These are phyloP conservation scores for Rousettus madagascariensis DNA, from an alignment of 2,797 vertebrate species.

Conservation along the genomic window DNA sequence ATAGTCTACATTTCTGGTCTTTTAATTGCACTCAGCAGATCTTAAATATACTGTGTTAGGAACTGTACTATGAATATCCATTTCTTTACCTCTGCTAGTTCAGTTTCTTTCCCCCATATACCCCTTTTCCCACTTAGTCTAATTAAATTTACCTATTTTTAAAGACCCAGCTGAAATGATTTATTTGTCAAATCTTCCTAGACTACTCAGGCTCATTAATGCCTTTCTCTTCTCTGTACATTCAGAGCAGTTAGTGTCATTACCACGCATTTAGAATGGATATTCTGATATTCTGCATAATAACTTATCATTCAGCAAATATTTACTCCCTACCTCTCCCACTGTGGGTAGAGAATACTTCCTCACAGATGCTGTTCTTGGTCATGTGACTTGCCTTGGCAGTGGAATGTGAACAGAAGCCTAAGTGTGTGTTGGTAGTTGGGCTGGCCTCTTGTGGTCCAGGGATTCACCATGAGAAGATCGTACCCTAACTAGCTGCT, in stretches of 20 bases:
- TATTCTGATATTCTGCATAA: neutral
- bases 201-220: neutral
- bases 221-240: neutral
- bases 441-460: neutral
- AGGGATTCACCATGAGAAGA: neutral
- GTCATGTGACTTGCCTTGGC: neutral
- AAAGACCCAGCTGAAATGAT: neutral
- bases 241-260: neutral
- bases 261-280: neutral
- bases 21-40: neutral
- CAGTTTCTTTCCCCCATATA: neutral
- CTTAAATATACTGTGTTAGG: neutral
- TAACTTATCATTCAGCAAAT: neutral
- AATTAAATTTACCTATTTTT: neutral
- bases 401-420: neutral
- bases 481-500: neutral
- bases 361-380: neutral
- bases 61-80: neutral
- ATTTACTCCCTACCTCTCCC: neutral
- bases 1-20: neutral
- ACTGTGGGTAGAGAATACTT: neutral
- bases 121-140: neutral
- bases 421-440: neutral
- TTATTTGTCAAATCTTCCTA: neutral
- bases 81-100: neutral